A percentile compares a stretch with the other conserved stretches of the same genome.
These are phyloP conservation scores for Nomia melanderi DNA, from an alignment of 1,140 invertebrate genomes.

Conservation along the genomic window DNA sequence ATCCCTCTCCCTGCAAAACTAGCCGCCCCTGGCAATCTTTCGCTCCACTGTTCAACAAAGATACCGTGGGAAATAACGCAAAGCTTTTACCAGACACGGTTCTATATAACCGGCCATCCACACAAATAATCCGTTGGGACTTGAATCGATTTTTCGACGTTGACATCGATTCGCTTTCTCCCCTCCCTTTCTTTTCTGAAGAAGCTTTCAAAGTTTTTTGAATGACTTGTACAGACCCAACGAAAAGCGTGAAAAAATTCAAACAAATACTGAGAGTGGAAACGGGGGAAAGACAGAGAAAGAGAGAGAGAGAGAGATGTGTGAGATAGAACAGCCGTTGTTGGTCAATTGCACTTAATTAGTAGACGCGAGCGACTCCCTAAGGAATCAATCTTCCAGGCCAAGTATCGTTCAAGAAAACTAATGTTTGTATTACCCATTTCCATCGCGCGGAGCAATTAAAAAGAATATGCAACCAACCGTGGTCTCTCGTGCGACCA, in stretches of 20 bases:
- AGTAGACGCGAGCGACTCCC: constrained; percentile 51
- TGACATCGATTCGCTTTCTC: constrained; percentile 49
- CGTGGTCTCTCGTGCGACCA: too few relatives aligned
- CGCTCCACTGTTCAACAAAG: constrained; percentile 30
- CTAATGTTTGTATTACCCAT: not conserved
- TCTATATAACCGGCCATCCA: constrained; percentile 57
- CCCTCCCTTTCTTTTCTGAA: not conserved
- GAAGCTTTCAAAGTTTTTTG: not conserved
- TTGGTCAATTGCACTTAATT: constrained; percentile 77
- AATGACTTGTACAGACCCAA: not conserved
- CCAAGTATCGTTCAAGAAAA: constrained; percentile 16
- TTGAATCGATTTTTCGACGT: not conserved
- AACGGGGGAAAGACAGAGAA: too few relatives aligned
- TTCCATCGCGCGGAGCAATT: not conserved
- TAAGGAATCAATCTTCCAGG: constrained; percentile 58
- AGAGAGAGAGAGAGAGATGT: constrained; percentile 37
- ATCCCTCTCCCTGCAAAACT: constrained; percentile 28
- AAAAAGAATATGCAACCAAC: not conserved
- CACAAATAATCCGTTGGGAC: constrained; percentile 17
- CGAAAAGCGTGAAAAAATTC: constrained; percentile 27
- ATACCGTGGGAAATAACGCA: constrained; percentile 77
- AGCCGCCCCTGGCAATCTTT: constrained; percentile 49
- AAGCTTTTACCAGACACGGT: constrained; percentile 70
- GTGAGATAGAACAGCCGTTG: constrained; percentile 67
- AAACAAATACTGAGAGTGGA: constrained; percentile 44